Percentiles rank a stretch among this genome's conserved stretches.
Evolutionary conservation across 2,797 vertebrate species (phyloP).

Genomic region (Spheniscus humboldti): DNA sequence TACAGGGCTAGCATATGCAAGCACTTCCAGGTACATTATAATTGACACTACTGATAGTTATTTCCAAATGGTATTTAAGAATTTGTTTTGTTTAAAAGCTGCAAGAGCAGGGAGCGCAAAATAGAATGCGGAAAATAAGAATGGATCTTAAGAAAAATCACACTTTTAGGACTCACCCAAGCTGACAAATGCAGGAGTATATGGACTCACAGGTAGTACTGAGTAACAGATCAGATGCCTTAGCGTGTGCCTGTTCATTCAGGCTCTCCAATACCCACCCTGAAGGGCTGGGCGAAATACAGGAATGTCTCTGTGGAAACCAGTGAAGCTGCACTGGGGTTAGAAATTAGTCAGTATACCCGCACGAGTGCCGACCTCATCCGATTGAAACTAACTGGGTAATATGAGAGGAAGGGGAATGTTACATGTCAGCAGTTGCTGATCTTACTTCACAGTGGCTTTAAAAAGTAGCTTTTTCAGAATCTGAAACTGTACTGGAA

Average conservation of each 20-base stretch:
- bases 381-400: background rate
- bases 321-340: background rate
- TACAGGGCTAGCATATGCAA: background rate
- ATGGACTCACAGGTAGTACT: background rate
- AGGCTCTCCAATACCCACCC: background rate
- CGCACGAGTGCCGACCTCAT: background rate
- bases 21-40: background rate
- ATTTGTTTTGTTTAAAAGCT: background rate
- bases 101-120: background rate
- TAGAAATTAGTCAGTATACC: background rate
- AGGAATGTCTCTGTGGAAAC: slow-evolving; percentile 6
- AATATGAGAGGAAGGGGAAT: background rate
- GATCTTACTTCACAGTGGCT: background rate
- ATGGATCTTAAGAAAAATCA: background rate
- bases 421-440: background rate
- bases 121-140: background rate
- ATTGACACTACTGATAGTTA: background rate
- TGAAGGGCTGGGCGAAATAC: background rate
- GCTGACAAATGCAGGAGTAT: background rate
- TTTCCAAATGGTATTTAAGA: background rate
- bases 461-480: background rate
- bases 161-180: background rate
- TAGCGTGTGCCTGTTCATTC: background rate
- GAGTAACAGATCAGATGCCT: background rate
- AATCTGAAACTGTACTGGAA: background rate